A percentile compares a stretch with the other conserved stretches of the same genome.
Conservation (phyloP, 2,113 vertebrate species). For the Tetrao urogallus region DNA sequence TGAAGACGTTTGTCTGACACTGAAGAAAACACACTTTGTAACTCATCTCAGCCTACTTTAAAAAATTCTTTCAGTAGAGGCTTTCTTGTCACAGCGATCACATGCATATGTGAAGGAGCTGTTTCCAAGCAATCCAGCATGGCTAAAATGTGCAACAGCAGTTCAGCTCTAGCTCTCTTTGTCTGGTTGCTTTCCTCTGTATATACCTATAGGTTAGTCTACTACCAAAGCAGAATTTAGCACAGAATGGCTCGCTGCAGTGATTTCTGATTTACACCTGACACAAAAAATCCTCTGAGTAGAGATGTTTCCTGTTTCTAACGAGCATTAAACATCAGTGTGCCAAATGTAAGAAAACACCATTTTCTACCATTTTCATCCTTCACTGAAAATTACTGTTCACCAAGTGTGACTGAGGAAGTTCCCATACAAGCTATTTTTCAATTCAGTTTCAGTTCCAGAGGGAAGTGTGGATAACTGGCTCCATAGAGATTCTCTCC, state of each 20-base stretch:
- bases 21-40: not conserved
- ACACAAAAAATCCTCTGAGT: not conserved
- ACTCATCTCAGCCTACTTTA: not conserved
- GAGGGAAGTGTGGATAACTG: not conserved
- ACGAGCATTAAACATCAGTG: not conserved
- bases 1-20: not conserved
- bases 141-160: not conserved
- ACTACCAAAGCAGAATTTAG: not conserved
- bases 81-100: not conserved
- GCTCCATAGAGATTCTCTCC: not conserved
- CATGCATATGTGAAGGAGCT: fast-evolving
- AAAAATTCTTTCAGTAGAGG: not conserved
- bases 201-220: too few species aligned
- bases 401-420: not conserved
- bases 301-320: not conserved
- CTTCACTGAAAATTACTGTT: not conserved
- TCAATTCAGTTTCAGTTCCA: not conserved
- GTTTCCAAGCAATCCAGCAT: not conserved
- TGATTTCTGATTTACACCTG: not conserved
- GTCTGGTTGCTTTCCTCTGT: not conserved
- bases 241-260: not conserved
- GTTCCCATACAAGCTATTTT: not conserved
- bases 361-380: not conserved
- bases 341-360: not conserved
- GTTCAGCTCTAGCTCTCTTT: not conserved